Base-by-base conservation (phyloP, 37 sponge, comb jelly and placozoan species). In the Petrosia ficiformis region DNA sequence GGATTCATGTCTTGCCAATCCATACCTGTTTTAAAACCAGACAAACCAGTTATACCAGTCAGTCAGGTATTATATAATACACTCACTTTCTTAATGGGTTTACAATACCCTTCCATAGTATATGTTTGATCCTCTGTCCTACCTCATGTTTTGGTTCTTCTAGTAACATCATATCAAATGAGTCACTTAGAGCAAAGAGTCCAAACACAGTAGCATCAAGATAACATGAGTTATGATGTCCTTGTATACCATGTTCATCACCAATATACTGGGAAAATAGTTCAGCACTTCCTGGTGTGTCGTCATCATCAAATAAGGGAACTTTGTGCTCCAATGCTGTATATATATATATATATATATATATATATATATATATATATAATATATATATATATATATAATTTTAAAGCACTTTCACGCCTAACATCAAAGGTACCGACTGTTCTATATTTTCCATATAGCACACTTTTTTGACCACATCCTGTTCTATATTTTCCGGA, bases 211-310 rank as follows among this genome's bases (percentile, higher is more conserved):
- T 94, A 24, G 98, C 74, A 78, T 97, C 98, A 60, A 97, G 81
- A 64, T 97, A 97, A 82, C 98, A 97, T 44, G 98, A 97, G 80
- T 97, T 97, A 73, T 89, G 86, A 65, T 94, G 87, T 3, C 98
- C 98, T 43, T 97, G 98, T 37, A 97, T 97, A 21, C 98, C 98
- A 57, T 70, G 74, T 48, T 8, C 14, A 1, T 87, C 68, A 31
- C 82, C 87, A 77, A 77, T 43, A 59, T 87, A 87, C 57, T 56
- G 36, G 30, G 32, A 24, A 8, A 76, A 39, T 24, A 40, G 58
- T 0, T 68, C 61, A 10, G 26, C 24, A 38, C 5, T 14, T 4
- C 41, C 39, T n/a, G 11, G 29, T 28, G 66, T 54, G 41, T 76
- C 77, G 0, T 2, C 48, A 5, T 11, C 11, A 40, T 75, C 83